Evolutionary conservation across 2,888 invertebrate genomes (phyloP).

Genomic region (Macrosoma leucophasiata): DNA sequence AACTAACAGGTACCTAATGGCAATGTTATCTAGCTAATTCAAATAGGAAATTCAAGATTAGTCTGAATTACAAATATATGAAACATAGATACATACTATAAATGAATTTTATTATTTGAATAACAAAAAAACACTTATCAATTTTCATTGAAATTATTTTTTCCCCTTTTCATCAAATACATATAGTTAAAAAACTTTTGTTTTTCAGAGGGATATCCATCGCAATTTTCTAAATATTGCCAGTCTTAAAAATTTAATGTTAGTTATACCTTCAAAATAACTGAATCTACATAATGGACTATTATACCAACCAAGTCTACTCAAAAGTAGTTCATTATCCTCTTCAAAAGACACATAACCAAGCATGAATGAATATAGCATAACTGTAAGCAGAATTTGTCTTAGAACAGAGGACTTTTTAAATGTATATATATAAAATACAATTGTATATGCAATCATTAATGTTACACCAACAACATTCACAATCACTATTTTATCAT

Average conservation of each 20-base stretch:
- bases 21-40: too few species aligned
- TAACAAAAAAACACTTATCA: too few species aligned
- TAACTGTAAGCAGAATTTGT: conserved; percentile 74
- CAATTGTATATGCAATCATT: conserved; percentile 80
- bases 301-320: conserved; percentile 76
- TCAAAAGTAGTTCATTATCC: conserved; percentile 68
- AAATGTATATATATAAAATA: conserved; percentile 83
- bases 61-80: too few species aligned
- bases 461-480: conserved; percentile 84
- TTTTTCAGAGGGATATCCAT: too few species aligned
- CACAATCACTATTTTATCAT: conserved; percentile 82
- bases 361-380: conserved; percentile 71
- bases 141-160: too few species aligned
- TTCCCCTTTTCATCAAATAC: too few species aligned
- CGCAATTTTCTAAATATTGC: too few species aligned
- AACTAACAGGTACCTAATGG: too few species aligned
- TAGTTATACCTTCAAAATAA: background rate
- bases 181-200: too few species aligned
- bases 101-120: too few species aligned
- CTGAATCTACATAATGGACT: conserved; percentile 1
- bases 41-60: too few species aligned
- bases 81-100: too few species aligned
- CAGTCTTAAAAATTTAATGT: background rate
- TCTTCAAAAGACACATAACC: conserved; percentile 76
- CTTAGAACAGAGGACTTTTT: conserved; percentile 80